Percentiles rank a stretch among this genome's conserved stretches.
phyloP scores from a whole-genome alignment of 2,888 invertebrate genomes.

The Odontomyia ornata region DNA sequence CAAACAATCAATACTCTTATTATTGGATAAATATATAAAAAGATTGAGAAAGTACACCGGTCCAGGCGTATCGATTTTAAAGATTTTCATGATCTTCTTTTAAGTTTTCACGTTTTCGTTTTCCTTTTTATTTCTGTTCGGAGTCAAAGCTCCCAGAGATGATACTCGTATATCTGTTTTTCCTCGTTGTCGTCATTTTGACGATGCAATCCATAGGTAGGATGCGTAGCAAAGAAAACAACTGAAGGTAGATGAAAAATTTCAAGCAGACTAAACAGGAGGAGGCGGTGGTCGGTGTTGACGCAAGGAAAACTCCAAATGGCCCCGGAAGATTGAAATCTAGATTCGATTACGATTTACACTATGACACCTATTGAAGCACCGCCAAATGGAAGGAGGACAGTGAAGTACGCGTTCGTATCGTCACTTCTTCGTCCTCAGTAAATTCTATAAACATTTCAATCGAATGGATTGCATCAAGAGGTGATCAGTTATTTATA shows the following conservation, averaged over 20 bases:
- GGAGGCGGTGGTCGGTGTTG: background rate
- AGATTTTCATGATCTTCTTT: background rate
- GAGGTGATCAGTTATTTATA: slow-evolving; percentile 22
- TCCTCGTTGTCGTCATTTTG: background rate
- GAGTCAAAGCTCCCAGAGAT: background rate
- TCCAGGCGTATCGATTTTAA: background rate
- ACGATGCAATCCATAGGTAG: background rate
- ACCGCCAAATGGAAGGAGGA: background rate
- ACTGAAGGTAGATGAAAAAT: background rate
- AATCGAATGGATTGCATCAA: slow-evolving; percentile 6
- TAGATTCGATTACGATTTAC: slow-evolving; percentile 4
- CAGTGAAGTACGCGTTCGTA: background rate
- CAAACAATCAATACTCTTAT: slow-evolving; percentile 28
- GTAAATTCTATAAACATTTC: slow-evolving; percentile 13
- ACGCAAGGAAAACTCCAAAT: slow-evolving; percentile 39
- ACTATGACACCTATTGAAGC: slow-evolving; percentile 39
- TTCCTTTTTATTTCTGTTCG: background rate
- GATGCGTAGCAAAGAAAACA: background rate
- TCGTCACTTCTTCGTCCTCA: slow-evolving; percentile 15
- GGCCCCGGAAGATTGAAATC: slow-evolving; percentile 33
- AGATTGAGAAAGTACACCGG: background rate
- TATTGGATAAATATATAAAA: background rate
- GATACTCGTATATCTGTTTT: background rate
- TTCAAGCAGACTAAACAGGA: slow-evolving; percentile 14
- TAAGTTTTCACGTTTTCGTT: background rate